phyloP scores from a whole-genome alignment of 2,113 vertebrate species.

The Pleuronectes platessa region DNA sequence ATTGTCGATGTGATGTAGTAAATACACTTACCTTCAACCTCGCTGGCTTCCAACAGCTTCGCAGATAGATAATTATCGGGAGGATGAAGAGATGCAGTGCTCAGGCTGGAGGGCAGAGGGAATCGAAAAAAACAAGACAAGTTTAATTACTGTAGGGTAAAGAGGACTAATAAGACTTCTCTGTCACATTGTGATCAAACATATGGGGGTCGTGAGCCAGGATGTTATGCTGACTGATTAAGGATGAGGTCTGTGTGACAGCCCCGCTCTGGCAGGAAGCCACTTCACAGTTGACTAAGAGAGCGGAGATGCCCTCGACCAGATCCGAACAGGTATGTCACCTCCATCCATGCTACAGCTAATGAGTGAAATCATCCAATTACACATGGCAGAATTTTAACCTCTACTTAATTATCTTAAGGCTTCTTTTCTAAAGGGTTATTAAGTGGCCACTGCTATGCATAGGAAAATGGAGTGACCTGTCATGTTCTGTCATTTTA shows the following conservation, averaged over 20 bases:
- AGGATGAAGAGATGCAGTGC: neutral
- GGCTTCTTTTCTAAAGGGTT: neutral
- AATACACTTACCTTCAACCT: conserved; percentile 81
- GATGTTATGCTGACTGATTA: conserved; percentile 41
- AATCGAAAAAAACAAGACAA: conserved; percentile 56
- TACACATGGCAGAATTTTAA: neutral
- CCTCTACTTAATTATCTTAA: neutral
- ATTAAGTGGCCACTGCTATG: neutral
- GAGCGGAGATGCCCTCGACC: neutral
- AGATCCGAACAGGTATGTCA: conserved; percentile 17
- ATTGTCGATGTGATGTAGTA: conserved; percentile 79
- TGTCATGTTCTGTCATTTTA: no score
- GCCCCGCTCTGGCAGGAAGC: conserved; percentile 6
- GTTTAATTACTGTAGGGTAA: conserved; percentile 45
- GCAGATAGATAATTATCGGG: conserved; percentile 62
- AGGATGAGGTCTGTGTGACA: conserved; percentile 23
- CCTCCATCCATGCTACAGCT: conserved; percentile 7
- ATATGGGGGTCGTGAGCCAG: conserved; percentile 30
- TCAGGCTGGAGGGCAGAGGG: conserved; percentile 35
- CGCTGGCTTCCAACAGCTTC: conserved; percentile 61
- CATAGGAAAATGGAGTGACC: neutral
- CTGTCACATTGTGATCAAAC: conserved; percentile 51
- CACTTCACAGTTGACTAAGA: conserved; percentile 13
- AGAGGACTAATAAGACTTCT: conserved; percentile 40
- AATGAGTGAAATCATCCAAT: conserved; percentile 3